Conservation (phyloP, 2,888 invertebrate species). For the Tricholauxania praeusta region DNA sequence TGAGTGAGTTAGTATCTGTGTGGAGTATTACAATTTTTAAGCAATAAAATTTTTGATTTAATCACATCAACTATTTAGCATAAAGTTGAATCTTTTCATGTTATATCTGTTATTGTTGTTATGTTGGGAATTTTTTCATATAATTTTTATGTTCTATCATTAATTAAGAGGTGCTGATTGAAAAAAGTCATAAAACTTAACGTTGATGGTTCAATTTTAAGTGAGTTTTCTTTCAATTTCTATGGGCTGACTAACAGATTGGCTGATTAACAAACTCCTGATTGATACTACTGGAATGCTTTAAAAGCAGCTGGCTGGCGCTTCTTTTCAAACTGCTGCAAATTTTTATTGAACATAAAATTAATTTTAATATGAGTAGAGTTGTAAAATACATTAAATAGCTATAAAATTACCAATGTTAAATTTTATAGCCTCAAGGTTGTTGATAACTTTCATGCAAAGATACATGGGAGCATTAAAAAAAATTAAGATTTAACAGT, state of each 20-base stretch:
- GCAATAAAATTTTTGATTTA: background rate
- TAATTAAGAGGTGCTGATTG: slow-evolving; percentile 37
- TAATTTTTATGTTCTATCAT: slow-evolving; percentile 48
- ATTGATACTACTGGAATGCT: background rate
- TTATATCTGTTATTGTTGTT: background rate
- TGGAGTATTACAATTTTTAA: background rate
- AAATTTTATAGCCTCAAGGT: no score
- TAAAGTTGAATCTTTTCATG: background rate
- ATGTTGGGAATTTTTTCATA: slow-evolving; percentile 22
- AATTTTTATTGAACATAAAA: slow-evolving; percentile 5
- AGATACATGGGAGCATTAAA: no score
- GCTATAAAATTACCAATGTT: no score
- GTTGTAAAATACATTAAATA: no score
- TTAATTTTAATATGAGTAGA: background rate
- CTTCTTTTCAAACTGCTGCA: background rate
- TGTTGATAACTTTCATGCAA: no score
- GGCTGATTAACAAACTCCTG: background rate
- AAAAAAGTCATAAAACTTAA: slow-evolving; percentile 2
- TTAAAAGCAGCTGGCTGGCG: background rate
- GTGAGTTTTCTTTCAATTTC: background rate
- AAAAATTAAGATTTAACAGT: no score
- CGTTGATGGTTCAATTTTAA: background rate
- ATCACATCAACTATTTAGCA: background rate
- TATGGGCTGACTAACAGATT: background rate
- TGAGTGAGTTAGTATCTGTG: no score